Evolutionary conservation across 1,140 invertebrate species (phyloP), one percentile per base, ranked within the genome.

Genomic region (Drosophila albomicans): DNA sequence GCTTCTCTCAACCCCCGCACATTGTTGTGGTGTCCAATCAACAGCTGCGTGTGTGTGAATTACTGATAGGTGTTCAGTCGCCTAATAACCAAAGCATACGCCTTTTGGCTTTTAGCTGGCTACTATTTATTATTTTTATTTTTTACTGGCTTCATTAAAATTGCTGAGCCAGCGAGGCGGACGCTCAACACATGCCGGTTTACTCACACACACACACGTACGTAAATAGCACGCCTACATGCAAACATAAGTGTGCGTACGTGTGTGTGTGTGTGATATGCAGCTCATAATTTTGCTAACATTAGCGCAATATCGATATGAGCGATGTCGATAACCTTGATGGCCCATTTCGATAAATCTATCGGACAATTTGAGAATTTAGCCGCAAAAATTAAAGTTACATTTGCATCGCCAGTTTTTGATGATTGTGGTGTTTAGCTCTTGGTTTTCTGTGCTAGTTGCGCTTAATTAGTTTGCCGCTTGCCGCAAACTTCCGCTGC

Each of bases 111-210:
- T 81, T 87, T 82, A 79, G 69, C 57, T 63, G 63, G 76, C 78
- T 38, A 57, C 41, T 57, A 28, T 56, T 87, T 38, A 11, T 38
- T 25, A 25, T 25, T 25, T 25, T 38, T 38, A 38, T 38, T 38
- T 38, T 85, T 70, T 84, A 87, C 84, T 84, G 85, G 66, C 59
- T 78, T 71, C 78, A 79, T 82, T 82, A 74, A 70, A 76, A 79
- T 77, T 62, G 63, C 68, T 66, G 41, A 76, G 59, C 67, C 48
- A 51, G 52, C 51, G 35, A 20, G 15, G 48, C 64, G 28, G 49
- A 61, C 65, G 65, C 76, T 35, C 20, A 25, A 48, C 43, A 41
- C 43, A 71, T 67, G 80, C 73, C 79, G 76, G 77, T 77, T 68
- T 82, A 51, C 63, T 76, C 61, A 77, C 43, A 67, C 71, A 49